Percentiles rank a stretch among this genome's conserved stretches.
phyloP scores from a whole-genome alignment of 2,113 vertebrate species.

The Pteropus alecto region DNA sequence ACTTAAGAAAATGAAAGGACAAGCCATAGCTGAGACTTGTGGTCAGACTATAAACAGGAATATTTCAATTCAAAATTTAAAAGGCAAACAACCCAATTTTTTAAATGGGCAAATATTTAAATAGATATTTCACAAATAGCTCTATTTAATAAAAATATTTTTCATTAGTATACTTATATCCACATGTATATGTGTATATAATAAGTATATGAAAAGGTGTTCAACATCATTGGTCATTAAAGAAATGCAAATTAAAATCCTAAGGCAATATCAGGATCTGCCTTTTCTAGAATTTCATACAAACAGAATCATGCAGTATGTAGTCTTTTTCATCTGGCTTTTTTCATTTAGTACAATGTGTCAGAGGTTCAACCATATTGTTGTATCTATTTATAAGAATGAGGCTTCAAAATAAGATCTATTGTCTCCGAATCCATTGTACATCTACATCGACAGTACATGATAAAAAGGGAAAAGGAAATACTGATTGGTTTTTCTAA shows the following conservation, averaged over 20 bases:
- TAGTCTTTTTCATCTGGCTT: not conserved
- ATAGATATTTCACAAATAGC: not conserved
- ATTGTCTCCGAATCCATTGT: not conserved
- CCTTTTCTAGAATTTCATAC: not conserved
- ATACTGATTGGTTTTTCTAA: not conserved
- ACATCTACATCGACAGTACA: not conserved
- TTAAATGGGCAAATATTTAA: not conserved
- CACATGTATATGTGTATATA: not conserved
- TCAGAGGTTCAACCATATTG: not conserved
- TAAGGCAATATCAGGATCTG: not conserved
- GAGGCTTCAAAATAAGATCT: not conserved
- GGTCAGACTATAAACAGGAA: not conserved
- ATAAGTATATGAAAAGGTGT: not conserved
- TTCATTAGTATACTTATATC: not conserved
- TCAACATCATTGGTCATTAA: not conserved
- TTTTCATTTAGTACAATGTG: not conserved
- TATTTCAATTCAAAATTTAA: not conserved
- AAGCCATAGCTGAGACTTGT: not conserved
- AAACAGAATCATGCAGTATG: not conserved
- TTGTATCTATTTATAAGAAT: not conserved
- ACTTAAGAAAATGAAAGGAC: not conserved
- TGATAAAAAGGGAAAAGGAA: not conserved
- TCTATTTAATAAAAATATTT: not conserved
- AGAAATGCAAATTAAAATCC: conserved; percentile 8
- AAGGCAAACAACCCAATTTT: not conserved